phyloP scores from a whole-genome alignment of 2,888 invertebrate genomes.

The Trichogramma dendrolimi region DNA sequence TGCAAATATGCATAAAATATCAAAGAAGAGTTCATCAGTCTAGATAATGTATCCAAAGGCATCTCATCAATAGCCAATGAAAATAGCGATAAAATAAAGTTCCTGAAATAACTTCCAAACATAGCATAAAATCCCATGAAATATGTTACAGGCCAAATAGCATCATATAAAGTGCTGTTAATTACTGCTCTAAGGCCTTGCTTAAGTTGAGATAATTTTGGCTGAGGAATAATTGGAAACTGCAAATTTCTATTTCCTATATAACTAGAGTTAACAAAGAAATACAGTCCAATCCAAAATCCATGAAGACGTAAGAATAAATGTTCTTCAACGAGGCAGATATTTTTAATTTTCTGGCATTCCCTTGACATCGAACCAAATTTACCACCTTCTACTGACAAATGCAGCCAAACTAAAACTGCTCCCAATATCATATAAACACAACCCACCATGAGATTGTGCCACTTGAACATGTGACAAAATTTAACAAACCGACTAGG shows the following conservation, averaged over 20 bases:
- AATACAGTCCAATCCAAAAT: conserved; percentile 63
- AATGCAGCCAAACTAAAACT: conserved; percentile 66
- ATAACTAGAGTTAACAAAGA: conserved; percentile 59
- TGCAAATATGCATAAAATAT: conserved; percentile 68
- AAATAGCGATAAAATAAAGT: conserved; percentile 56
- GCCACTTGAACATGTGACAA: conserved; percentile 60
- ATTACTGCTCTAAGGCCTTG: conserved; percentile 58
- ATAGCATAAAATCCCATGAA: conserved; percentile 62
- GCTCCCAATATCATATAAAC: conserved; percentile 65
- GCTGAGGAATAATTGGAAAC: conserved; percentile 69
- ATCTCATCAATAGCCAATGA: conserved; percentile 57
- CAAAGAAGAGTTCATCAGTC: conserved; percentile 54
- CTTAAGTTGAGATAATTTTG: conserved; percentile 66
- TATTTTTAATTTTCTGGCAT: conserved; percentile 54
- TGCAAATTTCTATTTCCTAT: conserved; percentile 57
- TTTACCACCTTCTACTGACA: conserved; percentile 61
- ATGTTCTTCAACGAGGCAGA: conserved; percentile 65
- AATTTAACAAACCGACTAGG: conserved; percentile 67
- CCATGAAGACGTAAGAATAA: conserved; percentile 61
- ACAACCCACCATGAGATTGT: conserved; percentile 57
- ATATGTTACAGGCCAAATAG: conserved; percentile 62
- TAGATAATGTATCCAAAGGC: conserved; percentile 54
- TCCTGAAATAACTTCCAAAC: conserved; percentile 58
- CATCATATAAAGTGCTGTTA: conserved; percentile 58
- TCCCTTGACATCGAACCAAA: conserved; percentile 56